Base-by-base conservation (phyloP, 2,888 invertebrate genomes). In the Loripinus fragilis region DNA sequence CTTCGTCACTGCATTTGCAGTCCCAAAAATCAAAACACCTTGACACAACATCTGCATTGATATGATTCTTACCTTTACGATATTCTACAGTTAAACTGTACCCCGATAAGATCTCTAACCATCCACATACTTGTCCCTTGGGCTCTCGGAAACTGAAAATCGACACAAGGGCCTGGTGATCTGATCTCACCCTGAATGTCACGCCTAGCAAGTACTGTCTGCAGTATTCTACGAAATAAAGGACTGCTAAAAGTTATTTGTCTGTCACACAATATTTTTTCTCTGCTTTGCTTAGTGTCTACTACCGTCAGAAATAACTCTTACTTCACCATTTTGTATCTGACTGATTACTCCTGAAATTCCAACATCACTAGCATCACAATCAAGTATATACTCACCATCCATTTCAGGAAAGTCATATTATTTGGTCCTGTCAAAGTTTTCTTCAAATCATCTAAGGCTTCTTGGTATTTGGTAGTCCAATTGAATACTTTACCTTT, bases 261-360 rank as follows among this genome's bases (percentile, higher is more conserved):
- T 76, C 76, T 0, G 76, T 76, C 23, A 76, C 71, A 68, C 67
- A 71, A 41, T 65, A 76, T 17, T 70, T 75, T 17, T 28, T 70
- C 35, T 76, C 71, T 17, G 67, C 25, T 33, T 45, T 48, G 52
- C 48, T 74, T 23, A 72, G 41, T n/a, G 78, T 65, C 41, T n/a
- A n/a, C 74, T 28, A 42, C 69, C 73, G 7, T 42, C 77, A 48
- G 79, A 72, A 33, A 79, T 69, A 1, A 79, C 81, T 38, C 48
- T 78, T 41, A 77, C 78, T 33, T 64, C 23, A 0, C 77, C 77
- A 41, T 74, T 66, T 38, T 77, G 77, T 23, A 71, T 45, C 64
- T 85, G 79, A n/a, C 73, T 75, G 2, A 82, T 45, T 15, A 85
- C 82, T 2, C 74, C 75, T 7, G 78, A 74, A 7, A 83, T 81